phyloP scores from a whole-genome alignment of 2,113 vertebrate genomes.

The Chlamydotis undulata region DNA sequence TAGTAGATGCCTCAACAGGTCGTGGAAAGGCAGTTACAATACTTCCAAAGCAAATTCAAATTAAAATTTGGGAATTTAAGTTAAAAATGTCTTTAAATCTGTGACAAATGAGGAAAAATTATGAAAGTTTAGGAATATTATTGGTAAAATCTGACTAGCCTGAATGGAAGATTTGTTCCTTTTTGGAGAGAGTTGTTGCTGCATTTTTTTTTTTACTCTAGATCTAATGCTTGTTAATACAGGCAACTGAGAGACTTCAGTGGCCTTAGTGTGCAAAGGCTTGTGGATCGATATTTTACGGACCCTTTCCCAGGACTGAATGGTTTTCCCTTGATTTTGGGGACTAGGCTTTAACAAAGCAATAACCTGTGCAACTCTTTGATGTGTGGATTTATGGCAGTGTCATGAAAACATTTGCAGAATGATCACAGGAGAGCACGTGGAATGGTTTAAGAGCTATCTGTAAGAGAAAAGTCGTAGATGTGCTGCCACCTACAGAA shows the following conservation, averaged over 20 bases:
- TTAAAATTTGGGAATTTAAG: neutral
- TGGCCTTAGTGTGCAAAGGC: neutral
- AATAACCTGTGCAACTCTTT: neutral
- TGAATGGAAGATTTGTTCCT: neutral
- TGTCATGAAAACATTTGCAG: neutral
- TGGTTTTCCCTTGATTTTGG: neutral
- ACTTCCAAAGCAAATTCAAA: neutral
- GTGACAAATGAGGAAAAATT: neutral
- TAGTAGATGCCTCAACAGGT: neutral
- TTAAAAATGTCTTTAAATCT: neutral
- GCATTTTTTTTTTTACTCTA: neutral
- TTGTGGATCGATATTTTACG: neutral
- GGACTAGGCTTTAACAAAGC: neutral
- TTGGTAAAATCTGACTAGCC: neutral
- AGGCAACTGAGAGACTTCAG: neutral
- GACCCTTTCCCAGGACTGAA: neutral
- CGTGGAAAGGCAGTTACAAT: neutral
- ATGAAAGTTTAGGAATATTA: neutral
- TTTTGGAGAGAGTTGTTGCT: neutral
- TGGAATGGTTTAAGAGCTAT: neutral
- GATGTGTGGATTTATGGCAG: neutral
- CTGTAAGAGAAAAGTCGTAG: neutral
- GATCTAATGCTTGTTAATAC: neutral
- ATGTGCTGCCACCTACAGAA: constrained; percentile 25
- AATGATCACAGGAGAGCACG: accelerated